Percentiles rank a stretch among this genome's conserved stretches.
These are phyloP conservation scores for Ambastaia sidthimunki DNA, from an alignment of 2,797 vertebrate genomes.

Conservation along the genomic window DNA sequence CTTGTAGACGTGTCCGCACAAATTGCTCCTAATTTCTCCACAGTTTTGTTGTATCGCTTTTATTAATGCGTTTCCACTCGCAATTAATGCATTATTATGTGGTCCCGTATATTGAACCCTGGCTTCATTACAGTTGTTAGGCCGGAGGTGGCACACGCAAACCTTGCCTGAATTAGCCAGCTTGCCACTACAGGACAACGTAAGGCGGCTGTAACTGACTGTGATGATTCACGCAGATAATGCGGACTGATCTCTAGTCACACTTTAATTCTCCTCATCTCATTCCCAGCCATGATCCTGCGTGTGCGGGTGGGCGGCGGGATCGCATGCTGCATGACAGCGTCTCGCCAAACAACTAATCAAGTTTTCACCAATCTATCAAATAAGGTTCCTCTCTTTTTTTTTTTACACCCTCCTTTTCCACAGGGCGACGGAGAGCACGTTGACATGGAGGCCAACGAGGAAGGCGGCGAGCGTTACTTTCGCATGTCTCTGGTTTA, in stretches of 20 bases:
- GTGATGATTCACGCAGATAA: constrained; percentile 49
- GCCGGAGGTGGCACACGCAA: constrained; percentile 87
- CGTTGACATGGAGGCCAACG: constrained; percentile 1
- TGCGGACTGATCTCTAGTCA: constrained; percentile 66
- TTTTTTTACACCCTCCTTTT: constrained; percentile 8
- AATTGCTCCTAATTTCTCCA: constrained; percentile 92
- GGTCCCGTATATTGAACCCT: constrained; percentile 85
- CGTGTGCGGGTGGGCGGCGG: constrained; percentile 21
- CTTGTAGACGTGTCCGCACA: constrained; percentile 87
- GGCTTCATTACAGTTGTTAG: constrained; percentile 88
- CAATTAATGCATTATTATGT: constrained; percentile 97
- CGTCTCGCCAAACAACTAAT: constrained; percentile 51
- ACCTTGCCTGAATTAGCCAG: constrained; percentile 92
- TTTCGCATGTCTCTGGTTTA: constrained; percentile 6
- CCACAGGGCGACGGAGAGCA: constrained; percentile 5
- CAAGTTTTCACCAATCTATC: constrained; percentile 59
- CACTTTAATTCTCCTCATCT: constrained; percentile 71
- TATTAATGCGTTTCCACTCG: constrained; percentile 94
- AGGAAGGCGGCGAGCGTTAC: constrained; percentile 10
- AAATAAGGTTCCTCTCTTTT: constrained; percentile 52
- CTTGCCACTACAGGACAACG: constrained; percentile 58
- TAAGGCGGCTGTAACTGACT: constrained; percentile 63
- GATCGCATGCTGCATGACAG: constrained; percentile 31
- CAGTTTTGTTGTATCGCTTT: constrained; percentile 81
- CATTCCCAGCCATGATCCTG: constrained; percentile 73